Evolutionary conservation across 2,797 vertebrate genomes (phyloP).

Genomic region (Phataginus tetradactyla): DNA sequence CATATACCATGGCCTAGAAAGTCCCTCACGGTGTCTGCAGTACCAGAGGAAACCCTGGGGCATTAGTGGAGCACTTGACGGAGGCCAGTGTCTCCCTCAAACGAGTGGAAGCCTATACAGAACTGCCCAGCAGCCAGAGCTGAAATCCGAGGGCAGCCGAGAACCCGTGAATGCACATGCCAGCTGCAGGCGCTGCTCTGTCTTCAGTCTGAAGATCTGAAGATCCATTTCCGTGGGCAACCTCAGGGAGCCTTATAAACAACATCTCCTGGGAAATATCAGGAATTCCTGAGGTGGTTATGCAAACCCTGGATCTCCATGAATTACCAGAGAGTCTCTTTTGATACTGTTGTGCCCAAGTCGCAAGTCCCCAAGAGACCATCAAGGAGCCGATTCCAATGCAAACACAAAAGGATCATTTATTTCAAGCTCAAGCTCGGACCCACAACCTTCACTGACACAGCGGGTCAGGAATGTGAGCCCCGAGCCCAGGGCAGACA

Average conservation of each 20-base stretch:
- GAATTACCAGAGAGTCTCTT: not conserved
- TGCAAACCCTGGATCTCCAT: not conserved
- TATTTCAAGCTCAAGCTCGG: too few species aligned
- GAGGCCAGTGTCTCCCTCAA: not conserved
- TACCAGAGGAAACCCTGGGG: not conserved
- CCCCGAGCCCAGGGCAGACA: too few species aligned
- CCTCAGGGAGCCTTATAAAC: not conserved
- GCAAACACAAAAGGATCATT: too few species aligned
- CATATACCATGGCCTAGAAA: not conserved
- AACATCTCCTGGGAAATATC: not conserved
- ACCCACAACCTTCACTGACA: too few species aligned
- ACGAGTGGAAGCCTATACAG: not conserved
- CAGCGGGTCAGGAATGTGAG: too few species aligned
- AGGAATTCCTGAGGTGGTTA: not conserved
- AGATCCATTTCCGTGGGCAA: not conserved
- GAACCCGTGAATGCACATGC: not conserved
- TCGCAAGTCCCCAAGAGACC: too few species aligned
- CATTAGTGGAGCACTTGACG: not conserved
- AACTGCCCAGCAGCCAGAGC: not conserved
- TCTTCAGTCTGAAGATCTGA: not conserved
- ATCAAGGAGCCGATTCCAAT: too few species aligned
- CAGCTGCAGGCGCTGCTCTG: not conserved
- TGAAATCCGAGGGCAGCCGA: not conserved
- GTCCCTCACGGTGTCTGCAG: not conserved
- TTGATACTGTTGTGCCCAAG: not conserved